Percentiles rank a stretch among this genome's conserved stretches.
Conservation (phyloP, 2,113 vertebrate genomes). For the Phasianus colchicus region DNA sequence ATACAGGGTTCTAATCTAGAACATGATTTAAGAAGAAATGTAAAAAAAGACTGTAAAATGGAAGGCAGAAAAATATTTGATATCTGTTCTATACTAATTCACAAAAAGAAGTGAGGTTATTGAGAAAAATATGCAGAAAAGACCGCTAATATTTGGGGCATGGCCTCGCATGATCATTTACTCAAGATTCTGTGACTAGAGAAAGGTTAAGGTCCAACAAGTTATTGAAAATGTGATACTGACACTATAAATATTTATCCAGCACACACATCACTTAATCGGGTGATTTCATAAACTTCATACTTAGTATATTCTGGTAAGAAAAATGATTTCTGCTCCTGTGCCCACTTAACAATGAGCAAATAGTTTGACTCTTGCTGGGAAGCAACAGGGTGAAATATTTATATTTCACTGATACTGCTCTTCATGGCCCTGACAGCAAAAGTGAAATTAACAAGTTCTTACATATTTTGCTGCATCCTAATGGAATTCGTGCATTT, state of each 20-base stretch:
- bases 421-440: neutral
- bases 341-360: neutral
- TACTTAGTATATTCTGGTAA: neutral
- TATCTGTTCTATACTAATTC: neutral
- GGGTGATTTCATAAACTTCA: neutral
- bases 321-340: neutral
- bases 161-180: neutral
- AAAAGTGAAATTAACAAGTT: neutral
- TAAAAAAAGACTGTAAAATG: neutral
- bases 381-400: neutral
- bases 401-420: neutral
- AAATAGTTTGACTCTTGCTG: neutral
- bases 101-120: neutral
- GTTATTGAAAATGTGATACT: neutral
- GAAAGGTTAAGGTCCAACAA: neutral
- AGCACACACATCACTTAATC: neutral
- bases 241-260: constrained; percentile 13
- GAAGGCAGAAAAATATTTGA: neutral
- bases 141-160: neutral
- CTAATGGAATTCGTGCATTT: neutral
- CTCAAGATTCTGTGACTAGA: neutral
- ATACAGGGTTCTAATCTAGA: neutral
- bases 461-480: neutral
- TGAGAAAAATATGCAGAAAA: neutral
- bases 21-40: neutral